A percentile compares a stretch with the other conserved stretches of the same genome.
Evolutionary conservation across 2,113 vertebrate species (phyloP).

Genomic region (Nothocercus julius): DNA sequence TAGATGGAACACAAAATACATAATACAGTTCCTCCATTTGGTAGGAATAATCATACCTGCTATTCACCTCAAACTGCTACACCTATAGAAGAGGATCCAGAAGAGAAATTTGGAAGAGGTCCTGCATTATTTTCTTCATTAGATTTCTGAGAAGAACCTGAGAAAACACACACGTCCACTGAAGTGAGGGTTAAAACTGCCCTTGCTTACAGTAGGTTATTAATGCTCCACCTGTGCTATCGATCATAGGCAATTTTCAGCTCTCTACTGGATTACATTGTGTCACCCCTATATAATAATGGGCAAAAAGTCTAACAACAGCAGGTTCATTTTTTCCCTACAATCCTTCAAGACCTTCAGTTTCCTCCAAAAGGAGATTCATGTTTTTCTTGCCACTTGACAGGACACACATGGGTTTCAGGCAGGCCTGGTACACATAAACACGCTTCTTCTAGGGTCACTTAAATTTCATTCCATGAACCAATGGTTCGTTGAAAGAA

Average conservation of each 20-base stretch:
- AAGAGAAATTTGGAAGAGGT: background rate
- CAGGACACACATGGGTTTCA: no score
- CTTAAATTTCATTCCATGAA: background rate
- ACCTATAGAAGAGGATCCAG: background rate
- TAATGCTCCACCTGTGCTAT: background rate
- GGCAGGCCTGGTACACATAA: background rate
- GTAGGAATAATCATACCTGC: background rate
- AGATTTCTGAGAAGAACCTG: background rate
- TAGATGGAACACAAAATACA: background rate
- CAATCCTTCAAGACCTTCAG: background rate
- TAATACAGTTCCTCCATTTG: background rate
- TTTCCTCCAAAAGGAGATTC: background rate
- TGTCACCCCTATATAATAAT: background rate
- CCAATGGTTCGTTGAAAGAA: background rate
- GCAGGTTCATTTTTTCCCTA: background rate
- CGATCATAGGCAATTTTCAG: background rate
- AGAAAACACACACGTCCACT: background rate
- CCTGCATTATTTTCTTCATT: background rate
- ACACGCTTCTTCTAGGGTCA: background rate
- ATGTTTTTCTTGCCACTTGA: no score
- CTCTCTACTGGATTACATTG: background rate
- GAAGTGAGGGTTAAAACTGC: background rate
- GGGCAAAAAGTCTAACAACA: background rate
- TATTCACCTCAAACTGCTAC: background rate
- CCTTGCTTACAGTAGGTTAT: background rate